Conservation (phyloP, 2,797 vertebrate species). For the Sparus aurata region DNA sequence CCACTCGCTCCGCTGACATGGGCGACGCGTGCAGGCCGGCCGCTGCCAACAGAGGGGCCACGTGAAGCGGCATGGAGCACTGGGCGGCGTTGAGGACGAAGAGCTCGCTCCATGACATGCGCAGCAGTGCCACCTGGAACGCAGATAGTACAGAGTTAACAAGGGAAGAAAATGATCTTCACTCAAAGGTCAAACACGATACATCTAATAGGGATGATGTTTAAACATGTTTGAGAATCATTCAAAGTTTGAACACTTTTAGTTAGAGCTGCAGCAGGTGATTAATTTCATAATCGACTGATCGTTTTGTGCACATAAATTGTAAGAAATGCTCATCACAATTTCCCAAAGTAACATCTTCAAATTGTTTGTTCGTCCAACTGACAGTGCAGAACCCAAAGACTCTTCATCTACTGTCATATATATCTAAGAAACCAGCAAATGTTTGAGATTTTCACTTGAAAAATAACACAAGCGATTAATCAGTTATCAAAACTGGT, state of each 20-base stretch:
- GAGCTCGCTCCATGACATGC: conserved; percentile 92
- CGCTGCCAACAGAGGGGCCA: conserved; percentile 89
- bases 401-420: no score
- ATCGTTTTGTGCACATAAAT: no score
- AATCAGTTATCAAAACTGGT: no score
- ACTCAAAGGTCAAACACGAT: background rate
- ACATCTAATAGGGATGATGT: background rate
- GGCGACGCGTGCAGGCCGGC: conserved; percentile 91
- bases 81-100: conserved; percentile 92
- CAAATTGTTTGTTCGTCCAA: no score
- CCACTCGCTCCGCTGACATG: conserved; percentile 90
- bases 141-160: background rate
- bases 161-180: background rate
- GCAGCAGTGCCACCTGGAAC: conserved; percentile 87
- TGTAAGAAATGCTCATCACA: no score
- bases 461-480: no score
- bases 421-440: no score
- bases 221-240: background rate
- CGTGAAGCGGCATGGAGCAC: conserved; percentile 91
- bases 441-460: no score
- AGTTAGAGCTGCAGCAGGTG: no score
- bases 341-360: no score
- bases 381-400: no score
- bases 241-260: background rate
- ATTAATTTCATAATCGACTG: no score